These are phyloP conservation scores for Palloptera scutellata DNA, from an alignment of 2,888 invertebrate species.

Conservation along the genomic window DNA sequence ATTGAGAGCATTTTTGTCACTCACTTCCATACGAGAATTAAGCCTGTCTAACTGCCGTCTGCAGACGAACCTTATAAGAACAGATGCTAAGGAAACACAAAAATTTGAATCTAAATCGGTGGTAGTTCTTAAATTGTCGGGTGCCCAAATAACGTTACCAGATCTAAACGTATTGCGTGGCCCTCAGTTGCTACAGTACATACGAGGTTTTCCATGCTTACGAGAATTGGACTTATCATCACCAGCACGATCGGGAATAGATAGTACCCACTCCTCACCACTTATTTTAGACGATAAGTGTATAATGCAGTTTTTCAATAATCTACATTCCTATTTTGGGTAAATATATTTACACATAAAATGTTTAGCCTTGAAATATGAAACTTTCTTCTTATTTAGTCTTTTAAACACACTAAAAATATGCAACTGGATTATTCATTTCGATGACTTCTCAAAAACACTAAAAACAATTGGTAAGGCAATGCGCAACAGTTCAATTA, in stretches of 20 bases:
- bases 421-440: conserved; percentile 55
- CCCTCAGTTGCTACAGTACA: conserved; percentile 65
- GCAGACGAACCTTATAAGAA: conserved; percentile 61
- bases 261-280: conserved; percentile 54
- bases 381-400: conserved; percentile 36
- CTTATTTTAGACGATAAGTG: conserved; percentile 66
- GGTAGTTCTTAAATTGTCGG: conserved; percentile 65
- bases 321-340: conserved; percentile 63
- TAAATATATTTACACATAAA: conserved; percentile 45
- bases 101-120: conserved; percentile 64
- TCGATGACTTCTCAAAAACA: conserved; percentile 51
- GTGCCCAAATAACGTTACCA: conserved; percentile 66
- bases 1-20: conserved; percentile 65
- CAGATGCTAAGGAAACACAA: conserved; percentile 42
- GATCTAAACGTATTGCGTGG: conserved; percentile 65
- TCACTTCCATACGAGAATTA: conserved; percentile 66
- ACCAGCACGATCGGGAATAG: conserved; percentile 63
- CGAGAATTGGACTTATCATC: conserved; percentile 66
- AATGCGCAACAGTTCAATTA: conserved; percentile 51
- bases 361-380: neutral
- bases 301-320: conserved; percentile 64
- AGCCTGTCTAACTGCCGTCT: conserved; percentile 67
- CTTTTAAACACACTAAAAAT: conserved; percentile 53
- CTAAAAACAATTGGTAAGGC: conserved; percentile 50
- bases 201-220: conserved; percentile 65